These are phyloP conservation scores for Drosophila histrio DNA, from an alignment of 2,888 invertebrate species.

Conservation along the genomic window DNA sequence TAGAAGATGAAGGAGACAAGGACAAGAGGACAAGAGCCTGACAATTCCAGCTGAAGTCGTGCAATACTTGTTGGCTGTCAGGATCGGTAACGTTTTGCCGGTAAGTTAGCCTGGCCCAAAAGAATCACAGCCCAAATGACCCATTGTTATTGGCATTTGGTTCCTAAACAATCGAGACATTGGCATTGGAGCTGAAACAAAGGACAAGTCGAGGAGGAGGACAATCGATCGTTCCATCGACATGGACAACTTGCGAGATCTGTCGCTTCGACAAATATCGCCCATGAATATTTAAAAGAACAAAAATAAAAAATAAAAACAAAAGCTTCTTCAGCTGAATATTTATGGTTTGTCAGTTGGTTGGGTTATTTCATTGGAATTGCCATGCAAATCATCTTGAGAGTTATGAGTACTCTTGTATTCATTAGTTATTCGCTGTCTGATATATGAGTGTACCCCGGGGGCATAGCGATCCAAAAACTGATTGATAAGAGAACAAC, in stretches of 20 bases:
- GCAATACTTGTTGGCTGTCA: conserved; percentile 82
- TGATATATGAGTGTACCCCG: conserved; percentile 5
- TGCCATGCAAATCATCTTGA: conserved; percentile 52
- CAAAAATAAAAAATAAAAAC: conserved; percentile 18
- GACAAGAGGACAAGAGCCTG: conserved; percentile 48
- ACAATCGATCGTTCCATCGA: conserved; percentile 68
- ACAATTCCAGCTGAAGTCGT: conserved; percentile 62
- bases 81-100: conserved; percentile 69
- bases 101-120: conserved; percentile 28
- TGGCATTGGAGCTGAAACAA: conserved; percentile 53
- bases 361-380: conserved; percentile 53
- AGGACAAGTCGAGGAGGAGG: conserved; percentile 47
- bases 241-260: conserved; percentile 49
- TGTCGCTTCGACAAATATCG: conserved; percentile 79
- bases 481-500: conserved; percentile 30
- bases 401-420: conserved; percentile 32
- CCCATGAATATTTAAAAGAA: conserved; percentile 74
- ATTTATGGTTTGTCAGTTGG: conserved; percentile 57
- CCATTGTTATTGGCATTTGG: conserved; percentile 70
- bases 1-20: conserved; percentile 20
- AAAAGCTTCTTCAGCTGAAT: conserved; percentile 54
- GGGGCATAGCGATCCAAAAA: not conserved
- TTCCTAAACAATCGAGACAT: conserved; percentile 70
- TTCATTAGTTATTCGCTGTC: not conserved
- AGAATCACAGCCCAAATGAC: conserved; percentile 62